phyloP scores from a whole-genome alignment of 92 coral and sea anemone genomes.

The Epizoanthus scotinus region DNA sequence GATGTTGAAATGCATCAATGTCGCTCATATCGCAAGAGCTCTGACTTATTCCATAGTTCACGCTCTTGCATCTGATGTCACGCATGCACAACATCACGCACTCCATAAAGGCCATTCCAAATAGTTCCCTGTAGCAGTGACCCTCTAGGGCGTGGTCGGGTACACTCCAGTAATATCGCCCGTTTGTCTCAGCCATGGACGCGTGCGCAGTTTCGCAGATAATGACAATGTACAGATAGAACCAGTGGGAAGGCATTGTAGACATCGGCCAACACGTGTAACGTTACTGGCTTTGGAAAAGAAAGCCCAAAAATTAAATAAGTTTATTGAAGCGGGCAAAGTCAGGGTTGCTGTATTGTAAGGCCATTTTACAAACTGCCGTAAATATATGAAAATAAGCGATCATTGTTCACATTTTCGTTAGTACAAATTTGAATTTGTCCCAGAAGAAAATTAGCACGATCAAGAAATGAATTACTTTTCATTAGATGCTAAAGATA shows the following conservation, averaged over 20 bases:
- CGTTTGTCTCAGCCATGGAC: not conserved
- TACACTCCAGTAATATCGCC: not conserved
- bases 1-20: not conserved
- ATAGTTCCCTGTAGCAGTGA: not conserved
- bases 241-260: not conserved
- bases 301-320: not conserved
- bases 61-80: not conserved
- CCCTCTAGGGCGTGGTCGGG: slow-evolving; percentile 3
- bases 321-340: too few species aligned
- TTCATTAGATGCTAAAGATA: too few species aligned
- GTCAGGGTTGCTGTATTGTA: too few species aligned
- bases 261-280: not conserved
- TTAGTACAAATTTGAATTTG: too few species aligned
- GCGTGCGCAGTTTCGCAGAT: too few species aligned
- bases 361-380: too few species aligned
- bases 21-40: not conserved
- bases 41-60: not conserved
- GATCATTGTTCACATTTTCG: too few species aligned
- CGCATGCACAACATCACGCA: slow-evolving; percentile 5
- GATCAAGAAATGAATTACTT: too few species aligned
- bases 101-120: not conserved
- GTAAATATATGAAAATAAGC: too few species aligned
- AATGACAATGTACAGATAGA: not conserved
- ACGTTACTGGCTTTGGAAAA: not conserved
- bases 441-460: too few species aligned